phyloP scores from a whole-genome alignment of 1,140 invertebrate species.

The Zaprionus taronus region DNA sequence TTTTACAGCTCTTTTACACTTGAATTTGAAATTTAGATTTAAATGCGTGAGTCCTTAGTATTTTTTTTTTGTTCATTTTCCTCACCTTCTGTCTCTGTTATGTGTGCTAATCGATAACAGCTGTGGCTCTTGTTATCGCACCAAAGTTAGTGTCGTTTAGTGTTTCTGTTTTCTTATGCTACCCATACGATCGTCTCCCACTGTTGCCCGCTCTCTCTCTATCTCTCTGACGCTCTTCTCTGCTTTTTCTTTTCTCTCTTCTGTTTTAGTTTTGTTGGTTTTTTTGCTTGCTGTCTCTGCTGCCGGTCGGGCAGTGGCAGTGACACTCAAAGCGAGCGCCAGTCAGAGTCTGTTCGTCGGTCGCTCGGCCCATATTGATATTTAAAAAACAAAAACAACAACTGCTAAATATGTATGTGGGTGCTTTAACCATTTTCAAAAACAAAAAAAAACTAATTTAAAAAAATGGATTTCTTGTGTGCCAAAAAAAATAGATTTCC shows the following conservation, averaged over 20 bases:
- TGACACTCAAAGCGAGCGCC: constrained; percentile 67
- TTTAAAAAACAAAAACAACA: constrained; percentile 33
- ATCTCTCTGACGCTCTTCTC: constrained; percentile 4
- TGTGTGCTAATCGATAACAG: constrained; percentile 64
- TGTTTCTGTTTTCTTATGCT: constrained; percentile 39
- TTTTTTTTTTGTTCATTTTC: constrained; percentile 45
- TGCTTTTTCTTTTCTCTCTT: constrained; percentile 5
- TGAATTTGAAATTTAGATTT: constrained; percentile 28
- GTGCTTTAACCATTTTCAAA: constrained; percentile 47
- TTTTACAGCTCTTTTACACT: constrained; percentile 37
- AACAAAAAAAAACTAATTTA: constrained; percentile 42
- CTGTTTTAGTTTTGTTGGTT: constrained; percentile 32
- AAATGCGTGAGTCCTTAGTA: constrained; percentile 36
- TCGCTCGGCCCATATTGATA: constrained; percentile 64
- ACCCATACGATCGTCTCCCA: constrained; percentile 46
- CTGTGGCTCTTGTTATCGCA: constrained; percentile 69
- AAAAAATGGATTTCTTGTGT: constrained; percentile 38
- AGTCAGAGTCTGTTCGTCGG: constrained; percentile 62
- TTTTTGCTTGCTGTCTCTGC: constrained; percentile 3
- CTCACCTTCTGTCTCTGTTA: constrained; percentile 21
- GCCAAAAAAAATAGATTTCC: constrained; percentile 46
- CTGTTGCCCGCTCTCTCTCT: constrained; percentile 22
- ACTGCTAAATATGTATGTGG: constrained; percentile 39
- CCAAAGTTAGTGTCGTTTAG: constrained; percentile 24
- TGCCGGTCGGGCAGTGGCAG: constrained; percentile 67